phyloP scores from a whole-genome alignment of 2,888 invertebrate species.

The Drosophila austrosaltans region DNA sequence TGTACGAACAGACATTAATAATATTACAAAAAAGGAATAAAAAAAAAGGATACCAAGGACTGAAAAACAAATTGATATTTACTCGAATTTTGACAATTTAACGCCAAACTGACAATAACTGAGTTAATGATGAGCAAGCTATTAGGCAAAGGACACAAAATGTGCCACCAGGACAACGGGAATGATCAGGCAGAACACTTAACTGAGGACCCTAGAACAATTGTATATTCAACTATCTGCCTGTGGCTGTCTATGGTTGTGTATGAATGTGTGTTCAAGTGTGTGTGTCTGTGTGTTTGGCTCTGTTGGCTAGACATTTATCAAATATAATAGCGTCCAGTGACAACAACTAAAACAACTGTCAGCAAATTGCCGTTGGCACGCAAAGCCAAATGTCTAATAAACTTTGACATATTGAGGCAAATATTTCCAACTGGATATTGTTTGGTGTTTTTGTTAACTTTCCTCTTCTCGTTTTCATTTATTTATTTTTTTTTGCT shows the following conservation, averaged over 20 bases:
- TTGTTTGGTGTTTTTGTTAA: slow-evolving; percentile 43
- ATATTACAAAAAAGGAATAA: background rate
- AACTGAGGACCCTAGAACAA: slow-evolving; percentile 45
- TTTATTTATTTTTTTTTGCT: background rate
- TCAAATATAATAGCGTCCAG: slow-evolving; percentile 73
- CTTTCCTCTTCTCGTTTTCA: slow-evolving; percentile 19
- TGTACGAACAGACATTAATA: slow-evolving; percentile 11
- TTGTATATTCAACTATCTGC: slow-evolving; percentile 57
- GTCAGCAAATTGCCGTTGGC: slow-evolving; percentile 76
- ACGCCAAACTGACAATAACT: slow-evolving; percentile 68
- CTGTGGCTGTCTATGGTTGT: background rate
- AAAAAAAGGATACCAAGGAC: slow-evolving; percentile 30
- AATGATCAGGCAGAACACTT: no score
- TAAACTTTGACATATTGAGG: slow-evolving; percentile 78
- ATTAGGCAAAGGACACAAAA: slow-evolving; percentile 56
- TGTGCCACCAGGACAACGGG: slow-evolving; percentile 34
- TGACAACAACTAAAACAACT: slow-evolving; percentile 66
- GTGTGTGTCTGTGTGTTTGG: background rate
- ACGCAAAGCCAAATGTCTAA: slow-evolving; percentile 77
- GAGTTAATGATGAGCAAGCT: slow-evolving; percentile 65
- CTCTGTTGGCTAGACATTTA: slow-evolving; percentile 54
- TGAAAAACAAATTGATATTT: slow-evolving; percentile 60
- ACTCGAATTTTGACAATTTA: slow-evolving; percentile 65
- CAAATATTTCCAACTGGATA: slow-evolving; percentile 66
- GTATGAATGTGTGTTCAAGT: background rate